Conservation (phyloP, 2,113 vertebrate species). For the Recurvirostra avosetta region DNA sequence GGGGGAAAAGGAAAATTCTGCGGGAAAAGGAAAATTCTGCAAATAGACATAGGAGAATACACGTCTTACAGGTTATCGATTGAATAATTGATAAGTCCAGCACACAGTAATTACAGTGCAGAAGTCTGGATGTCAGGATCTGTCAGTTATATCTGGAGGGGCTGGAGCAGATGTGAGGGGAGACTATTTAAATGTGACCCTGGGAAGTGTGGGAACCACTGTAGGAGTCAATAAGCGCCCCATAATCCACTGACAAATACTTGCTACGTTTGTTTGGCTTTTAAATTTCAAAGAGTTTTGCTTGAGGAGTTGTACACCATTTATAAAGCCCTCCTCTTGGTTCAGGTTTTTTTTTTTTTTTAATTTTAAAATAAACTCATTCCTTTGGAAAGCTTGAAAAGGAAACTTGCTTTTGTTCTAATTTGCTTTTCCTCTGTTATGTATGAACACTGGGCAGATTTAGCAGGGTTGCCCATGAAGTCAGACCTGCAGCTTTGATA, state of each 20-base stretch:
- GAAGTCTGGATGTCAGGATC: background rate
- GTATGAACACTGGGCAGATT: background rate
- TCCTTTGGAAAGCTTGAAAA: background rate
- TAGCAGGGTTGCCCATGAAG: background rate
- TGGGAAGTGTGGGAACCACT: background rate
- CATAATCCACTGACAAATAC: background rate
- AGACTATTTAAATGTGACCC: background rate
- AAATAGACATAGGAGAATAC: background rate
- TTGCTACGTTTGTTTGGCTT: background rate
- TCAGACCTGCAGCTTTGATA: background rate
- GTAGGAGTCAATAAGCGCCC: background rate
- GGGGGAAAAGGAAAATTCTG: background rate
- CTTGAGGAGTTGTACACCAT: background rate
- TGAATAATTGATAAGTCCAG: background rate
- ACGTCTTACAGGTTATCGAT: background rate
- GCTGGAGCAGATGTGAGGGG: background rate
- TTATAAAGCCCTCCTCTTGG: background rate
- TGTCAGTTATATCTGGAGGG: background rate
- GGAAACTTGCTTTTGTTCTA: background rate
- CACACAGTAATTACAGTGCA: background rate
- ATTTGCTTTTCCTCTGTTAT: background rate
- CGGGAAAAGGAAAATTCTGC: background rate
- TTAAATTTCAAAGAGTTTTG: background rate
- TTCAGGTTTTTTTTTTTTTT: background rate
- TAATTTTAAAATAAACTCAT: background rate